Conservation (phyloP, 2,888 invertebrate species). For the Nephrocerus scutellatus region DNA sequence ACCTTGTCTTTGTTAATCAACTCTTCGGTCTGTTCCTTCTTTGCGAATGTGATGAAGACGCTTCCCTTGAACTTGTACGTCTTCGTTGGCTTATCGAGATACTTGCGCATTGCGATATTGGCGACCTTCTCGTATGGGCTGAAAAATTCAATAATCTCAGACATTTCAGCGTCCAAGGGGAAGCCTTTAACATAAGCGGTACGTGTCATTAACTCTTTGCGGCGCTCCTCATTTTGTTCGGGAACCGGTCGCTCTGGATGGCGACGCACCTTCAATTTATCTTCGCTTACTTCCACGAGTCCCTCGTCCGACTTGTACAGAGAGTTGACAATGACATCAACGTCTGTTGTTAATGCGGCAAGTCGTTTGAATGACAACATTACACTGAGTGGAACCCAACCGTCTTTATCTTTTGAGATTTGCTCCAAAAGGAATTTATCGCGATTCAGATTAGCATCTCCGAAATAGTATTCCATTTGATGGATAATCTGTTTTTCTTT, state of each 20-base stretch:
- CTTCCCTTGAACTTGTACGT: slow-evolving; percentile 80
- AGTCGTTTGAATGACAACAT: slow-evolving; percentile 86
- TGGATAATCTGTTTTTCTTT: slow-evolving; percentile 59
- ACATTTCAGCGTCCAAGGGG: slow-evolving; percentile 59
- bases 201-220: slow-evolving; percentile 66
- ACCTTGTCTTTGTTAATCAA: slow-evolving; percentile 63
- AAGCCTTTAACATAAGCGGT: slow-evolving; percentile 88
- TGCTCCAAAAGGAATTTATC: slow-evolving; percentile 92
- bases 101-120: slow-evolving; percentile 59
- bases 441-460: slow-evolving; percentile 83
- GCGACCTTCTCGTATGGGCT: slow-evolving; percentile 61
- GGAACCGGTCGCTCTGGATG: slow-evolving; percentile 63
- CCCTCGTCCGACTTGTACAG: slow-evolving; percentile 66
- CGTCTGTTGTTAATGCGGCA: slow-evolving; percentile 61
- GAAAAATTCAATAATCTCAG: slow-evolving; percentile 68
- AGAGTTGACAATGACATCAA: slow-evolving; percentile 63
- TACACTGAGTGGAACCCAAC: slow-evolving; percentile 81
- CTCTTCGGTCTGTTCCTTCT: slow-evolving; percentile 70
- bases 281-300: slow-evolving; percentile 62
- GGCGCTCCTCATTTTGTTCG: slow-evolving; percentile 73
- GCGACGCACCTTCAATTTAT: slow-evolving; percentile 59
- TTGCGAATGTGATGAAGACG: slow-evolving; percentile 80
- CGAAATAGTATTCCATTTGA: slow-evolving; percentile 61
- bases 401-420: slow-evolving; percentile 77
- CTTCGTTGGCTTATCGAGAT: slow-evolving; percentile 57